These are phyloP conservation scores for Aselliscus stoliczkanus DNA, from an alignment of 2,797 vertebrate genomes.

Conservation along the genomic window DNA sequence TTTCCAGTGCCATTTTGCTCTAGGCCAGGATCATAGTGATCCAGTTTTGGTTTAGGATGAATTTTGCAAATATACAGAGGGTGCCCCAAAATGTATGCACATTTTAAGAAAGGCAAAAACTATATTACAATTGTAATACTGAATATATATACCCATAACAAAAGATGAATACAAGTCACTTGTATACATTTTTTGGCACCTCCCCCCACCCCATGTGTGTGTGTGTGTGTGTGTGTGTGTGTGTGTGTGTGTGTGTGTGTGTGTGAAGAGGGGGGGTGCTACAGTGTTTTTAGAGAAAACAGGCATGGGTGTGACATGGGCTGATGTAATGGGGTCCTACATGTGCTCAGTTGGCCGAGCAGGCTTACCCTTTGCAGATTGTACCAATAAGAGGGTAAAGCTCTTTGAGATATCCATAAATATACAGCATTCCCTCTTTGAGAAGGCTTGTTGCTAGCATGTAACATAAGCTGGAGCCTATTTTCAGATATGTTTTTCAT, in stretches of 20 bases:
- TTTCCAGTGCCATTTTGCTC: background rate
- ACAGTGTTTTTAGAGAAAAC: constrained; percentile 29
- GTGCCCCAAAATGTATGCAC: too few relatives aligned
- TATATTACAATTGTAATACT: too few relatives aligned
- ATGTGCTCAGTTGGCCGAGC: background rate
- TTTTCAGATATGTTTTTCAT: background rate
- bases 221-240: background rate
- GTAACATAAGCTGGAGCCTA: background rate
- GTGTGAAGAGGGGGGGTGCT: background rate
- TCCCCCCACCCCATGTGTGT: background rate
- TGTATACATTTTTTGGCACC: too few relatives aligned
- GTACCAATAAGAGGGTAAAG: background rate
- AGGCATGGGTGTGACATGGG: background rate
- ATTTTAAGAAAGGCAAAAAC: too few relatives aligned
- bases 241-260: background rate
- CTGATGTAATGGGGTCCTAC: background rate
- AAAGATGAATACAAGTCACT: too few relatives aligned
- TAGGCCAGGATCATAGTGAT: background rate
- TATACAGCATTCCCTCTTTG: background rate
- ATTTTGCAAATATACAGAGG: background rate
- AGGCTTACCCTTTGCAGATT: background rate
- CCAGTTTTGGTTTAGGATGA: constrained; percentile 21
- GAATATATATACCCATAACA: too few relatives aligned
- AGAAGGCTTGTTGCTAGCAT: background rate
- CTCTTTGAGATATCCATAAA: background rate